Conservation (phyloP, 2,888 invertebrate species). For the Eupithecia pulchellata region DNA sequence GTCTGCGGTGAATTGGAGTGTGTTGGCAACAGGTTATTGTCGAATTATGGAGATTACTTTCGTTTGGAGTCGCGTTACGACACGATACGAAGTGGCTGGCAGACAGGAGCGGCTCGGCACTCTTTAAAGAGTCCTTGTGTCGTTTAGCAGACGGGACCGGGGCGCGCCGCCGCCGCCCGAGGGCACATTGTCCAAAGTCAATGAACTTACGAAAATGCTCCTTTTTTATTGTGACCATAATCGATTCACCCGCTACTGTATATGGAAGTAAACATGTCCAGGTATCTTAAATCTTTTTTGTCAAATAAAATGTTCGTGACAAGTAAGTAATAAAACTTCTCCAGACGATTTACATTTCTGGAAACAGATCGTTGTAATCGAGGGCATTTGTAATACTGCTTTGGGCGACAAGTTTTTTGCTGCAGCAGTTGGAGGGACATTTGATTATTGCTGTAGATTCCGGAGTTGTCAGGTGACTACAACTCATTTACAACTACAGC, state of each 20-base stretch:
- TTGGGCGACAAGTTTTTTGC: constrained; percentile 25
- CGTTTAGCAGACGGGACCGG: constrained; percentile 73
- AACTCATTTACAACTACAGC: not conserved
- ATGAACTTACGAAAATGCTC: constrained; percentile 82
- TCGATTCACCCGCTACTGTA: constrained; percentile 78
- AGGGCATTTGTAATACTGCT: constrained; percentile 33
- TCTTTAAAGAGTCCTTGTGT: constrained; percentile 71
- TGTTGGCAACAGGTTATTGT: constrained; percentile 44
- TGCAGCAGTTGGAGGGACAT: not conserved
- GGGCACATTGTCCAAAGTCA: constrained; percentile 80
- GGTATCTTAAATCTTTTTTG: constrained; percentile 70
- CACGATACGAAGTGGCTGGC: constrained; percentile 19
- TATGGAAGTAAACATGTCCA: constrained; percentile 74
- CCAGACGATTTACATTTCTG: constrained; percentile 48
- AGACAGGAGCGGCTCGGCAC: constrained; percentile 60
- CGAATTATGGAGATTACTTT: constrained; percentile 41
- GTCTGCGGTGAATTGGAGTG: constrained; percentile 29
- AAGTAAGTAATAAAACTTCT: constrained; percentile 53
- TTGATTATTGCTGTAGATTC: not conserved
- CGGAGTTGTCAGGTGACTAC: not conserved
- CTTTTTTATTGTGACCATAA: constrained; percentile 82
- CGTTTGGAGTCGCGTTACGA: constrained; percentile 36
- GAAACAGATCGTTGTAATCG: constrained; percentile 47
- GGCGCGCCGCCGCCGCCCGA: constrained; percentile 61
- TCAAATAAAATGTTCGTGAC: constrained; percentile 67